Base-by-base conservation (phyloP, 2,888 invertebrate species). In the Kryphioiulus occultus region DNA sequence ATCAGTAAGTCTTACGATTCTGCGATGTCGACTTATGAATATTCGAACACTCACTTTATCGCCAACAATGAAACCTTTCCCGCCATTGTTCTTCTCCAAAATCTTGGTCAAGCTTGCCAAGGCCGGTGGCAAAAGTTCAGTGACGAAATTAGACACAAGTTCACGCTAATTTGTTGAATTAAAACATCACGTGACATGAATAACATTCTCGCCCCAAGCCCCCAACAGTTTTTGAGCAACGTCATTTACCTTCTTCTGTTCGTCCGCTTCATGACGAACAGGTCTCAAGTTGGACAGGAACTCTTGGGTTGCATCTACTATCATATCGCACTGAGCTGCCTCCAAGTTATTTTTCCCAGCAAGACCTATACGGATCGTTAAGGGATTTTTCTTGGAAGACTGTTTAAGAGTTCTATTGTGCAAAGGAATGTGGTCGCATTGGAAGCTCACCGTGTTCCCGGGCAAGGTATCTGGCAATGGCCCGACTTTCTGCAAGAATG, bases 271-370 rank as follows among this genome's bases (percentile, higher is more conserved):
- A 53, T 87, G 86, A 90, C 90, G 87, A 89, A 88, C n/a, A 89
- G 39, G 0, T 88, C 85, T 53, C 35, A 86, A 19, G 19, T 85
- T 22, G 32, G 35, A 32, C 47, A 88, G 89, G 88, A 89, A 88
- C 85, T 90, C 90, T 86, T 88, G 90, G 86, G n/a, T 89, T 89
- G 89, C 89, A 59, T 89, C 90, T 86, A 90, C 89, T 19, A 89
- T 87, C 87, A 90, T 88, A 68, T 90, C 90, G 32, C 89, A 89
- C 26, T 89, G 78, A 19, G 90, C 90, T 1, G 87, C 85, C 32
- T 90, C 90, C 17, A 88, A 68, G 30, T 88, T 88, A 59, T 86
- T 85, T 47, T 89, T 88, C 17, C 90, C 90, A 22, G 87, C 88
- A 26, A 90, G 87, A 22, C 89, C 90, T 90, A 15, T 90, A 82